These are phyloP conservation scores for Amphipoea lucens DNA, from an alignment of 2,888 invertebrate genomes.

Conservation along the genomic window DNA sequence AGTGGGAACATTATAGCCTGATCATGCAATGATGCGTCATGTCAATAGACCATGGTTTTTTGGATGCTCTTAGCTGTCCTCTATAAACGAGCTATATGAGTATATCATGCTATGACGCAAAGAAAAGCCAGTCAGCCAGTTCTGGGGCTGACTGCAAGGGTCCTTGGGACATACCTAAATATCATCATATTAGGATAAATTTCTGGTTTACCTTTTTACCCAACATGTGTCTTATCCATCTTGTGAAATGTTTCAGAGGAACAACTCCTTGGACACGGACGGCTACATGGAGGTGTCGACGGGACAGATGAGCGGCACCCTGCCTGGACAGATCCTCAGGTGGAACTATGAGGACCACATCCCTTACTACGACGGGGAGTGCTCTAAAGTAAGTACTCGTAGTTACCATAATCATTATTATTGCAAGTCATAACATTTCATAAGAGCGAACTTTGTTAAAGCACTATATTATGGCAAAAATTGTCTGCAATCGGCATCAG, in stretches of 20 bases:
- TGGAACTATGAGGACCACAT: constrained; percentile 93
- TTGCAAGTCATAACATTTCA: too few relatives aligned
- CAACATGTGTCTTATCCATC: neutral
- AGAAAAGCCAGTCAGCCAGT: neutral
- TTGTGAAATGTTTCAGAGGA: constrained; percentile 90
- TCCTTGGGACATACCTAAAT: neutral
- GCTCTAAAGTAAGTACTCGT: constrained; percentile 80
- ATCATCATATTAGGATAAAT: neutral
- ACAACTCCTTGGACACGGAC: constrained; percentile 93
- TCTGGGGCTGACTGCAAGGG: neutral
- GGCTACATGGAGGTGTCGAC: constrained; percentile 95
- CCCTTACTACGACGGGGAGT: constrained; percentile 84
- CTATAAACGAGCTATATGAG: neutral
- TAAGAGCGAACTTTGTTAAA: too few relatives aligned
- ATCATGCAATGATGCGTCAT: neutral
- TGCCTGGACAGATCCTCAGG: constrained; percentile 92
- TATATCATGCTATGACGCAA: neutral
- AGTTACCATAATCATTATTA: neutral
- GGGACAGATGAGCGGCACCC: constrained; percentile 90
- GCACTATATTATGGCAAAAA: too few relatives aligned
- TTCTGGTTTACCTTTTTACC: neutral
- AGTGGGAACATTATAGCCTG: too few relatives aligned
- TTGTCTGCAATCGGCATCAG: too few relatives aligned
- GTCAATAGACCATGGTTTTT: neutral
- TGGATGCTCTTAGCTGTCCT: neutral